Evolutionary conservation across 2,888 invertebrate genomes (phyloP), one percentile per base, ranked within the genome.

Genomic region (Diloba caeruleocephala): DNA sequence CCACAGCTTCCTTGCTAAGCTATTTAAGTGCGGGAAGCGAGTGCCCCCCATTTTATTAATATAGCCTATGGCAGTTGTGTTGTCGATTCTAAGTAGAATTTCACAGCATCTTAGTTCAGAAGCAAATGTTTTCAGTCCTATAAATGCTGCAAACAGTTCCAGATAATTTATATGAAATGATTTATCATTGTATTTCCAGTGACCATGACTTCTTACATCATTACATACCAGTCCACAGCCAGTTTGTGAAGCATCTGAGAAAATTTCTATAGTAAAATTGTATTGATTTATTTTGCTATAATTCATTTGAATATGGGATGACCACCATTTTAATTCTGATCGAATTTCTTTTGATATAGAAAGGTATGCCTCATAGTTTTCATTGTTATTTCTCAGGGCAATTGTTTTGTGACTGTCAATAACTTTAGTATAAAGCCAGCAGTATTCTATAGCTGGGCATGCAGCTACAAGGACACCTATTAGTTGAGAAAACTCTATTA

Each of bases 391-490:
- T 10, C 12, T 10, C 19, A 51, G 26, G 17, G 37, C 23, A n/a
- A 1, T 7, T 45, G 37, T 45, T 54, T 68, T 69, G 9, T 41
- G 14, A 1, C 61, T 32, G 51, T 76, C 75, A 6, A 76, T 15
- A 0, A 50, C 7, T 50, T 79, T 79, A 0, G 76, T 74, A n/a
- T 78, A 71, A 8, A 78, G 52, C 68, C 65, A 74, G 2, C 76
- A 71, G 43, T 79, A 79, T 38, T 74, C 66, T 9, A 76, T 57
- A 1, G 72, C 78, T 10, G 77, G 78, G 31, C 76, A 79, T 31
- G 63, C 61, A 0, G 78, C 58, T 2, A 61, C 53, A 29, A 80
- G 48, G 14, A 60, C 38, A 0, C 74, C 73, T 13, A 70, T 5
- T 0, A 74, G 12, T 4, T 55, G 49, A 1, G 77, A 62, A 26